Percentiles rank a stretch among this genome's conserved stretches.
Evolutionary conservation across 2,888 invertebrate species (phyloP).

Genomic region (Lasioglossum pauxillum): DNA sequence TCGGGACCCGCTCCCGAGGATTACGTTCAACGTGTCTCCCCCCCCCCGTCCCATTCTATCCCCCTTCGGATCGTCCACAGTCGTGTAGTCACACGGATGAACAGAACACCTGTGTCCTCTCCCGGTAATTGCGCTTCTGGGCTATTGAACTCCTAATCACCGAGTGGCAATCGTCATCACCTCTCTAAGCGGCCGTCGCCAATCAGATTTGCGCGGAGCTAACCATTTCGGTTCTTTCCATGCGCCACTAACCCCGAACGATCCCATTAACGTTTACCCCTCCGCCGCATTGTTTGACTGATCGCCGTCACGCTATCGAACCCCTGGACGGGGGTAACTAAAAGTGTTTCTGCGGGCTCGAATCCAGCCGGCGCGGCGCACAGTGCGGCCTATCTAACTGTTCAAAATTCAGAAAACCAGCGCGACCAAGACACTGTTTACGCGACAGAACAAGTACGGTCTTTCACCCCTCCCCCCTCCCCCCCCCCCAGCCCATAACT

Average conservation of each 20-base stretch:
- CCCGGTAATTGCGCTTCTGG: slow-evolving; percentile 73
- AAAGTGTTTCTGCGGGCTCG: neutral
- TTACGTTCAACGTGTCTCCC: slow-evolving; percentile 52
- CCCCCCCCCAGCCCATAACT: too few relatives aligned
- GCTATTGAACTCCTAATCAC: slow-evolving; percentile 78
- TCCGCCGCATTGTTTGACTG: neutral
- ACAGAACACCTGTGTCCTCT: slow-evolving; percentile 52
- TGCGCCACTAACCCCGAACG: neutral
- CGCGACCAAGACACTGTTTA: too few relatives aligned
- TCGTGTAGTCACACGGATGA: slow-evolving; percentile 29
- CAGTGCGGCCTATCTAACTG: too few relatives aligned
- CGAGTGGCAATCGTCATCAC: slow-evolving; percentile 72
- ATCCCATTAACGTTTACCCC: neutral
- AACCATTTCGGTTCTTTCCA: slow-evolving; percentile 12
- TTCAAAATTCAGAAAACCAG: too few relatives aligned
- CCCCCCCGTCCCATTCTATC: slow-evolving; percentile 9
- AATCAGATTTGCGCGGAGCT: neutral
- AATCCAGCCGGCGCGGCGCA: too few relatives aligned
- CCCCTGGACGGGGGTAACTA: neutral
- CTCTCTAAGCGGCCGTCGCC: neutral
- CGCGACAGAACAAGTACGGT: too few relatives aligned
- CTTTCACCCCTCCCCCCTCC: too few relatives aligned
- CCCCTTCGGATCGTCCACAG: neutral
- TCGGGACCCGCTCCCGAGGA: slow-evolving; percentile 44
- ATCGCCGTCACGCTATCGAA: neutral